Base-by-base conservation (phyloP, 2,888 invertebrate genomes). In the Crematogaster levior region DNA sequence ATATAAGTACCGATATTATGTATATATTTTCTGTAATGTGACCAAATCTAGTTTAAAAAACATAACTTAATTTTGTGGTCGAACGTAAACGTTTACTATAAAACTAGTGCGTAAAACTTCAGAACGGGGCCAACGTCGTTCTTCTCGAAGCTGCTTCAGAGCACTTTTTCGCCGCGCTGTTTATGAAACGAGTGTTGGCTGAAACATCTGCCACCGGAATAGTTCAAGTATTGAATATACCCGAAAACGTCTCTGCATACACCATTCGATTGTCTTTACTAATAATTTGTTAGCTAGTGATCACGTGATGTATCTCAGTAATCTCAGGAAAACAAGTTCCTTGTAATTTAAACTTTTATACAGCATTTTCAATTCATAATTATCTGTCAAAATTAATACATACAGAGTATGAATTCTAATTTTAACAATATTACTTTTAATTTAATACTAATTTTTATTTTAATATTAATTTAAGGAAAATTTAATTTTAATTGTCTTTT, bases 21-120 rank as follows among this genome's bases (percentile, higher is more conserved):
- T 46, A 30, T n/a, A n/a, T n/a, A n/a, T n/a, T n/a, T n/a, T n/a
- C n/a, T n/a, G n/a, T n/a, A n/a, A n/a, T n/a, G n/a, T n/a, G n/a
- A n/a, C n/a, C n/a, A n/a, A n/a, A 58, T 68, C 77, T 58, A 66
- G 77, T 79, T 58, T 4, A 68, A 79, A 79, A 65, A 79, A 21
- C 34, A 12, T n/a, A 58, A 66, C 46, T 68, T 34, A 18, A 58
- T 79, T 9, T 68, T 68, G 24, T 5, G 24, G 24, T 68, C n/a
- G 56, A 68, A 40, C 24, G 43, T 77, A 77, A 79, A 24, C 56
- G 56, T 66, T 56, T 63, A 63, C 9, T 21, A n/a, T 63, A 66
- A 77, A 77, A 66, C 56, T 18, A 68, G 56, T 40, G 18, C 46
- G 77, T 30, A 12, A 58, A 79, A 66, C 68, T 79, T 79, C 34